Evolutionary conservation across 2,888 invertebrate genomes (phyloP).

Genomic region (Metopia argyrocephala): DNA sequence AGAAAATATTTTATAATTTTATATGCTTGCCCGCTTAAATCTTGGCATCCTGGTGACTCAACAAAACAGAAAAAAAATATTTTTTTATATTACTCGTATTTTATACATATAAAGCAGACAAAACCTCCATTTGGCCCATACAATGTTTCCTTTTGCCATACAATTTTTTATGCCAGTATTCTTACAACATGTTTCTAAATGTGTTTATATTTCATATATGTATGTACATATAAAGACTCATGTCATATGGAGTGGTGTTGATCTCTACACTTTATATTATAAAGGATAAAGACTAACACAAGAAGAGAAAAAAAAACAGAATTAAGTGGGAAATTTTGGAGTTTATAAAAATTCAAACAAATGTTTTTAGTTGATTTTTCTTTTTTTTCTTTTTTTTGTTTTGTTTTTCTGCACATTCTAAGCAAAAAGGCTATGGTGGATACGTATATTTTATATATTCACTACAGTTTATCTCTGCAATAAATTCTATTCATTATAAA

Average conservation of each 20-base stretch:
- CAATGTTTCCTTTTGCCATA: slow-evolving; percentile 40
- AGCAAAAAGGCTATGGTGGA: not conserved
- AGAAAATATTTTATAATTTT: no score
- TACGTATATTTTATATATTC: not conserved
- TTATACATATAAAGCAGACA: not conserved
- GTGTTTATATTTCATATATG: slow-evolving; percentile 6
- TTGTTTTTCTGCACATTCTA: not conserved
- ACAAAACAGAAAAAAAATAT: slow-evolving; percentile 51
- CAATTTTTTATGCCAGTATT: slow-evolving; percentile 27
- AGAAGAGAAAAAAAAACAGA: not conserved
- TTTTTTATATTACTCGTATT: slow-evolving; percentile 26
- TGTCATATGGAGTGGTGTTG: slow-evolving; percentile 39
- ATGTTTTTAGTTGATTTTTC: slow-evolving; percentile 18
- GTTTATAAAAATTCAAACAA: slow-evolving; percentile 50
- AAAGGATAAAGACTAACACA: slow-evolving; percentile 2
- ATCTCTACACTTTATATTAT: slow-evolving; percentile 38
- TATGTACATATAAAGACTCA: not conserved
- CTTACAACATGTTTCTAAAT: not conserved
- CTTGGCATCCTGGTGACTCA: slow-evolving; percentile 59
- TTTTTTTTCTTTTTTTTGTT: not conserved
- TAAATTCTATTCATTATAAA: slow-evolving; percentile 57
- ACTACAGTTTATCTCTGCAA: slow-evolving; percentile 40
- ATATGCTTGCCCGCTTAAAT: not conserved
- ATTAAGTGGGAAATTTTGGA: slow-evolving; percentile 54
- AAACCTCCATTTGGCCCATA: slow-evolving; percentile 15